Conservation (phyloP, 2,797 vertebrate genomes). For the Mus spretus region DNA sequence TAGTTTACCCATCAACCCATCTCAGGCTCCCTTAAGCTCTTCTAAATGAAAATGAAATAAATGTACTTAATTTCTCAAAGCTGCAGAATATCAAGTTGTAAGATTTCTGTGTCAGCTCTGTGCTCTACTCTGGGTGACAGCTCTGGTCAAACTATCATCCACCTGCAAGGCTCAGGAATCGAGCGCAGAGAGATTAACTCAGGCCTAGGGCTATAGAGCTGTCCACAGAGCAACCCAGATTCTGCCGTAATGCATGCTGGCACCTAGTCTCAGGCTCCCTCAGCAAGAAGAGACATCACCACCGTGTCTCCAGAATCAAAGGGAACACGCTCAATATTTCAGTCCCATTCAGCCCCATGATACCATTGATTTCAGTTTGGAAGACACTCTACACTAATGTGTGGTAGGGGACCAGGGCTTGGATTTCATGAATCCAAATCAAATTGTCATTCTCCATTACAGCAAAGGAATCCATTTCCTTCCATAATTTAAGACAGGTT, state of each 20-base stretch:
- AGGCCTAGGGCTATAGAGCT: not conserved
- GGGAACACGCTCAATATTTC: not conserved
- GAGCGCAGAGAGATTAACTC: not conserved
- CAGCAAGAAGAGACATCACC: not conserved
- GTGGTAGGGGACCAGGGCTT: not conserved
- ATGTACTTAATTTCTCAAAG: conserved; percentile 27
- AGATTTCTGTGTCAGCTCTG: not conserved
- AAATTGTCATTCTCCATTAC: not conserved
- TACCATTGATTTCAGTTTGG: not conserved
- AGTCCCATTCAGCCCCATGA: too few species aligned
- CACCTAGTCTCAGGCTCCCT: not conserved
- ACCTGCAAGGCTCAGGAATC: not conserved
- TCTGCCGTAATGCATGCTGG: not conserved
- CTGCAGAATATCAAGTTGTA: not conserved
- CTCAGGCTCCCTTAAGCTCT: not conserved
- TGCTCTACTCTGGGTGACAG: not conserved
- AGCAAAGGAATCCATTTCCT: not conserved
- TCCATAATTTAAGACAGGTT: not conserved
- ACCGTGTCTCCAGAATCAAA: not conserved
- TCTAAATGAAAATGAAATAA: conserved; percentile 19
- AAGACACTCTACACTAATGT: not conserved
- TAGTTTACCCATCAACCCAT: not conserved
- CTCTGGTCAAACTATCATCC: too few species aligned
- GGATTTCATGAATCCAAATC: conserved; percentile 40
- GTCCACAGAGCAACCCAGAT: not conserved